Percentiles rank a stretch among this genome's conserved stretches.
Conservation (phyloP, 2,888 invertebrate genomes). For the Eulithis testata region DNA sequence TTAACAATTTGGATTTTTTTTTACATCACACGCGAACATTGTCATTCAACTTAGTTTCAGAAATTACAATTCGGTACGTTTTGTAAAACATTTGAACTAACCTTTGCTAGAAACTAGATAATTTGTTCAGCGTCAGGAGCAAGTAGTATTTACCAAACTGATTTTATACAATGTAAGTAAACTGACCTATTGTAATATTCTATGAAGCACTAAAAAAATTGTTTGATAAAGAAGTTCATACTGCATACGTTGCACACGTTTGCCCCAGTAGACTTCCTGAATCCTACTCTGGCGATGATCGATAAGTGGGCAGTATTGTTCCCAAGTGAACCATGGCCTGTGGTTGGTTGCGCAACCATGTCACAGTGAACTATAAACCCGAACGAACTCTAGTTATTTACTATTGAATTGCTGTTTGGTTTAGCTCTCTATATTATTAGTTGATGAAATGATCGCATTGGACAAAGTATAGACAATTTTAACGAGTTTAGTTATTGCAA, state of each 20-base stretch:
- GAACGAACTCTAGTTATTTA: conserved; percentile 15
- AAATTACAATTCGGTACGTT: too few species aligned
- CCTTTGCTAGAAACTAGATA: too few species aligned
- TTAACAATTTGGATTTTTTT: too few species aligned
- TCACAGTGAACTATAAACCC: conserved; percentile 27
- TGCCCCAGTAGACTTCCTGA: not conserved
- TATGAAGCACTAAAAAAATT: too few species aligned
- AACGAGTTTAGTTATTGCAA: not conserved
- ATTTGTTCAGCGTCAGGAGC: too few species aligned
- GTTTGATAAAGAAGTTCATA: too few species aligned
- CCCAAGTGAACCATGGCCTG: conserved; percentile 40
- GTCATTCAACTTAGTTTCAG: too few species aligned
- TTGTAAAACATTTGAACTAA: too few species aligned
- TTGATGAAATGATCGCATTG: conserved; percentile 14
- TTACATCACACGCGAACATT: too few species aligned
- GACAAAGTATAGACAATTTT: not conserved
- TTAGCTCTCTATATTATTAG: conserved; percentile 1
- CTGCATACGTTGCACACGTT: not conserved
- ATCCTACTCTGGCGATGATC: conserved; percentile 37
- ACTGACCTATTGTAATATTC: too few species aligned
- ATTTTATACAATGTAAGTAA: too few species aligned
- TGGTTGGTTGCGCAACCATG: conserved; percentile 40
- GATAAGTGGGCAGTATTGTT: conserved; percentile 64
- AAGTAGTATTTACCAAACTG: too few species aligned
- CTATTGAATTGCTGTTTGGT: conserved; percentile 17